Conservation (phyloP, 2,797 vertebrate genomes). For the Zenarchopterus dispar region DNA sequence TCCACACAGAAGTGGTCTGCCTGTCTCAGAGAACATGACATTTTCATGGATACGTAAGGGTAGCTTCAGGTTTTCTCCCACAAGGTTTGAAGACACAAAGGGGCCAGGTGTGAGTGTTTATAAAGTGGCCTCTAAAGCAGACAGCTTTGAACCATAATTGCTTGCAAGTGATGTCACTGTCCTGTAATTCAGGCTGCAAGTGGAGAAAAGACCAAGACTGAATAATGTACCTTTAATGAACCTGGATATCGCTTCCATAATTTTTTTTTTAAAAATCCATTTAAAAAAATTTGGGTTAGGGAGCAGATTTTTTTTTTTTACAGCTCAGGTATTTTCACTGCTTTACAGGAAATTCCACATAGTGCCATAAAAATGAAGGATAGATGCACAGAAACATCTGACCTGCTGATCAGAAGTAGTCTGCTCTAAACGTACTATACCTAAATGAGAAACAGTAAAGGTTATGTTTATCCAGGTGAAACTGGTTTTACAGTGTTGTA, state of each 20-base stretch:
- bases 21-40: conserved; percentile 22
- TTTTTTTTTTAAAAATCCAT: not conserved
- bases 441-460: conserved; percentile 20
- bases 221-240: conserved; percentile 14
- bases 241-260: conserved; percentile 16
- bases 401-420: conserved; percentile 24
- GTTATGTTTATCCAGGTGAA: conserved; percentile 9
- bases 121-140: conserved; percentile 28
- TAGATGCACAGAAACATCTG: conserved; percentile 43
- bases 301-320: conserved; percentile 39
- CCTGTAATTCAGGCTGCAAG: conserved; percentile 9
- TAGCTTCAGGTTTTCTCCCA: conserved; percentile 42
- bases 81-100: conserved; percentile 53
- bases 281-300: conserved; percentile 19
- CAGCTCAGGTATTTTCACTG: conserved; percentile 44
- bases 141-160: conserved; percentile 14
- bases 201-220: conserved; percentile 4
- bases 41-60: conserved; percentile 39
- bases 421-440: conserved; percentile 38
- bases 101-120: conserved; percentile 63
- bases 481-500: not conserved
- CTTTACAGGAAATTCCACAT: conserved; percentile 58
- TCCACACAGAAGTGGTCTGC: conserved; percentile 22
- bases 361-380: conserved; percentile 49
- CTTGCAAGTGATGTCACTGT: conserved; percentile 14